Evolutionary conservation across 2,888 invertebrate genomes (phyloP), one percentile per base, ranked within the genome.

Genomic region (Clitarchus hookeri): DNA sequence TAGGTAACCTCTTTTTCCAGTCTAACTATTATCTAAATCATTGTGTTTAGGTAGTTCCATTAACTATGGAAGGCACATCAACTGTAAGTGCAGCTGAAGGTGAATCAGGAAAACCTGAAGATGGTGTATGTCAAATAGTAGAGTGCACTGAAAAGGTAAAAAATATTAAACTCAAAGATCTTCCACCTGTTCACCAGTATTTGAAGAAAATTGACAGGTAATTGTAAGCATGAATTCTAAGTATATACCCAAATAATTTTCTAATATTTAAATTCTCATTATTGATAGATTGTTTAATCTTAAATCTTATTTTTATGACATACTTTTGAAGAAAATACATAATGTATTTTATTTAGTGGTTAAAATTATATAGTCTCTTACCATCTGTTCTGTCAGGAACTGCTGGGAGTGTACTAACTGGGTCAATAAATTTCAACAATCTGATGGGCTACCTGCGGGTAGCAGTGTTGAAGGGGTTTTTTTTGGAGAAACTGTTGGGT

Each of bases 201-300:
- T 78, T 83, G 80, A 87, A 86, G 84, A 87, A 87, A 27, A 65
- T 84, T 84, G 86, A 87, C 83, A 85, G 65, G 87, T 87, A 85
- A 86, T 54, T 54, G 44, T 19, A 16, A 83, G 48, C 19, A 84
- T 44, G 25, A 6, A 6, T 9, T 79, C 9, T 48, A 12, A 48
- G 12, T 48, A 48, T 16, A 36, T 36, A 36, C 36, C 4, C 36
- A 36, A 36, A n/a, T n/a, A n/a, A n/a, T n/a, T 36, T 36, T 36
- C 36, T 36, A 36, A 36, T 36, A 36, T 80, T 53, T 16, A 53
- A 53, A 53, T 53, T 53, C 19, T 53, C 12, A 53, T 53, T 12
- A 8, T 19, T 53, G 53, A 8, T 19, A 53, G 53, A 53, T 65
- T 65, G 8, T n/a, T 23, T 65, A n/a, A 65, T 23, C 65, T 6